phyloP scores from a whole-genome alignment of 2,797 vertebrate species.

The Linurgus olivaceus region DNA sequence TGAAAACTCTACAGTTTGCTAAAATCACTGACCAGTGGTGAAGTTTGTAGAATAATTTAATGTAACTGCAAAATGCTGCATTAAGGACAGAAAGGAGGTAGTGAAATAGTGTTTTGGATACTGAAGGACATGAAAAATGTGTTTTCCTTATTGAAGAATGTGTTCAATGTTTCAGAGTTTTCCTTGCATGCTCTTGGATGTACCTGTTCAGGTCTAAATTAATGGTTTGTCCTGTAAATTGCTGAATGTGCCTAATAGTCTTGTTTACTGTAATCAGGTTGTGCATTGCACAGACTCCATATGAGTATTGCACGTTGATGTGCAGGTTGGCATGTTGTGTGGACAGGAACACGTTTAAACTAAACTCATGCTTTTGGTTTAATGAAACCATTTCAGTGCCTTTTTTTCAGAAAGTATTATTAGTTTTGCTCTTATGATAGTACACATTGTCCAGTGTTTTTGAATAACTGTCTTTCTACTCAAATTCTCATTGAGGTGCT shows the following conservation, averaged over 20 bases:
- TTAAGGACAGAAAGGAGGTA: neutral
- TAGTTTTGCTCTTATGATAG: neutral
- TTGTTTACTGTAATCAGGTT: neutral
- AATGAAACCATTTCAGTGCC: neutral
- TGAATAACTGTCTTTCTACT: neutral
- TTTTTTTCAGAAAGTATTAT: neutral
- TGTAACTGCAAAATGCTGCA: neutral
- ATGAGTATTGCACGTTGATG: neutral
- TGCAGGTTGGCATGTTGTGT: neutral
- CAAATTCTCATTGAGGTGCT: neutral
- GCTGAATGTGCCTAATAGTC: neutral
- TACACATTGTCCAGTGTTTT: neutral
- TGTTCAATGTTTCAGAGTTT: neutral
- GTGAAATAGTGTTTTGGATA: neutral
- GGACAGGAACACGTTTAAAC: neutral
- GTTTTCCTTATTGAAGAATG: neutral
- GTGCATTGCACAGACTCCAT: neutral
- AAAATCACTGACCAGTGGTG: neutral
- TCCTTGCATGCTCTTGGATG: neutral
- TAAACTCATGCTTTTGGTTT: neutral
- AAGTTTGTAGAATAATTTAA: neutral
- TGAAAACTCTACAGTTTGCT: neutral
- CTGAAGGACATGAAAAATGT: accelerated
- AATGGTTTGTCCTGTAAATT: neutral
- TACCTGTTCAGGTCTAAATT: neutral